Conservation (phyloP, 2,888 invertebrate species). For the Clunio marinus region DNA sequence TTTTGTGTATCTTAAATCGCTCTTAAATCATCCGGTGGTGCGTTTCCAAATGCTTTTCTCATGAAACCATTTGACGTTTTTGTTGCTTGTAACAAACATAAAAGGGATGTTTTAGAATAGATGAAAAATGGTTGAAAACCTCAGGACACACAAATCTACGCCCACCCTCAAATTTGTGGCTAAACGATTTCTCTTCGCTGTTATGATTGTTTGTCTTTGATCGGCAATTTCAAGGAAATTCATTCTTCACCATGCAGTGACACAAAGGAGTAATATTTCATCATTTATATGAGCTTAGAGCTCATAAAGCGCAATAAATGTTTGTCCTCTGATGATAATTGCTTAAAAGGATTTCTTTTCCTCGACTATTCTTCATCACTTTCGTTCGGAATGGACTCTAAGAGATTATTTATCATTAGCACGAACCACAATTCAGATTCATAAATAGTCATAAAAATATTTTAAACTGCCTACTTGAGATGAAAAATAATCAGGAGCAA, state of each 20-base stretch:
- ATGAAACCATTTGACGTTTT: neutral
- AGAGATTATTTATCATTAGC: slow-evolving; percentile 7
- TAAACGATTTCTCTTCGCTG: neutral
- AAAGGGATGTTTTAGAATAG: neutral
- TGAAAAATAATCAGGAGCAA: neutral
- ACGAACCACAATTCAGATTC: neutral
- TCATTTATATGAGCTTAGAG: neutral
- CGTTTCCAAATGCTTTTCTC: neutral
- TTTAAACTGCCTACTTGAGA: neutral
- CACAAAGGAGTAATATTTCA: neutral
- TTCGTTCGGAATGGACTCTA: neutral
- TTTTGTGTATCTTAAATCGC: neutral
- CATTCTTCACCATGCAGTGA: neutral
- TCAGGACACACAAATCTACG: neutral
- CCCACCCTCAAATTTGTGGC: neutral
- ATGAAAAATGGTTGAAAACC: neutral
- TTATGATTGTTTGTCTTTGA: neutral
- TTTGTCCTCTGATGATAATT: neutral
- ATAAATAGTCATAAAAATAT: neutral
- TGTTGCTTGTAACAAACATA: neutral
- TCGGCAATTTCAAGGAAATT: neutral
- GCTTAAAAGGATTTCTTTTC: neutral
- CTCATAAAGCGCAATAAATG: neutral
- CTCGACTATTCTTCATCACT: neutral
- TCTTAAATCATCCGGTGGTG: neutral